Evolutionary conservation across 2,113 vertebrate species (phyloP).

Genomic region (Gymnorhina tibicen): DNA sequence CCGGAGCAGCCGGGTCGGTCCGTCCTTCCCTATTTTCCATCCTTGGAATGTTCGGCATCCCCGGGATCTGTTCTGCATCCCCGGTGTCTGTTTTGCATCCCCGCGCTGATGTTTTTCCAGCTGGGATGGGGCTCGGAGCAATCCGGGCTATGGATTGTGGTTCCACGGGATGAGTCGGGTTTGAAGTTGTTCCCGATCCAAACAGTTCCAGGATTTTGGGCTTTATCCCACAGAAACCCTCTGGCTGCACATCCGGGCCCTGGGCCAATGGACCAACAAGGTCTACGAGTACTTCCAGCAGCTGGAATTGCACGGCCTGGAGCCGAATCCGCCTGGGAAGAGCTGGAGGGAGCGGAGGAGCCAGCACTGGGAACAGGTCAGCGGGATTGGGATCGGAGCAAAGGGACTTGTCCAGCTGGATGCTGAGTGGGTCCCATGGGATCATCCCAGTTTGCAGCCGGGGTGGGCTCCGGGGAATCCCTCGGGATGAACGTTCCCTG

Average conservation of each 20-base stretch:
- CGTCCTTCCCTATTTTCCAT: background rate
- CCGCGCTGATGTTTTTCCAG: accelerated
- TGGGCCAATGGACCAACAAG: conserved; percentile 88
- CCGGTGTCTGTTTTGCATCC: accelerated
- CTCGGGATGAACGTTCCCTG: accelerated
- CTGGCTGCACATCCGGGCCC: conserved; percentile 85
- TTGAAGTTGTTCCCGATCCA: accelerated
- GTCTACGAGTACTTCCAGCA: conserved; percentile 83
- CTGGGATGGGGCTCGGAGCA: accelerated
- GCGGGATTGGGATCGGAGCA: background rate
- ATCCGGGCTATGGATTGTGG: accelerated
- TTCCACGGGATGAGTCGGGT: background rate
- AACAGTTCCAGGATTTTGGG: background rate
- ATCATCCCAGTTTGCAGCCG: accelerated
- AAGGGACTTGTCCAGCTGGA: accelerated
- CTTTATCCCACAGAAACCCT: conserved; percentile 70
- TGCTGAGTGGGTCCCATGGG: background rate
- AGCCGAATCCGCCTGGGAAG: conserved; percentile 18
- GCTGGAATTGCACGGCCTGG: background rate
- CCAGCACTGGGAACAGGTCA: conserved; percentile 59
- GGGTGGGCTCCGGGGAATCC: background rate
- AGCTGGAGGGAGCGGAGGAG: conserved; percentile 63
- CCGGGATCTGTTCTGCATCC: accelerated
- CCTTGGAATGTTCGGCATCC: background rate
- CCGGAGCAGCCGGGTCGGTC: conserved; percentile 81